Evolutionary conservation across 2,113 vertebrate species (phyloP).

Genomic region (Chionomys nivalis): DNA sequence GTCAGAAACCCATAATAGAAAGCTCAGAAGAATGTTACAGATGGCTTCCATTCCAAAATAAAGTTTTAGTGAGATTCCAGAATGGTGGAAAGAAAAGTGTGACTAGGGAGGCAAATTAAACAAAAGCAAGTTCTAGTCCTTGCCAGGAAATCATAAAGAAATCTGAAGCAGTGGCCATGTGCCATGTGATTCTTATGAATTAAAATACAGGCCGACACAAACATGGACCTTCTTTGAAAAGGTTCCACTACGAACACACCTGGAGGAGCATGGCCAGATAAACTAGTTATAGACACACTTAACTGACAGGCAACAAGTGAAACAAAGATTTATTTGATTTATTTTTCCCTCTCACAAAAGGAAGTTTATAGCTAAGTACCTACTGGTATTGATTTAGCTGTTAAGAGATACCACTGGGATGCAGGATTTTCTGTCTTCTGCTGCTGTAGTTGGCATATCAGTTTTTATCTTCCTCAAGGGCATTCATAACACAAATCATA

Average conservation of each 20-base stretch:
- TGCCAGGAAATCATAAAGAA: not conserved
- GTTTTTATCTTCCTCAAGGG: not conserved
- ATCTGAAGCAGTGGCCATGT: not conserved
- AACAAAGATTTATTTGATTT: not conserved
- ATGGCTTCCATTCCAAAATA: not conserved
- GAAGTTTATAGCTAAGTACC: not conserved
- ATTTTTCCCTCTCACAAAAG: not conserved
- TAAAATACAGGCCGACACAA: not conserved
- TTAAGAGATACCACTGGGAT: not conserved
- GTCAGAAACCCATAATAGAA: accelerated
- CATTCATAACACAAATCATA: not conserved
- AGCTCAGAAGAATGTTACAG: accelerated
- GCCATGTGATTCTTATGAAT: too few species aligned
- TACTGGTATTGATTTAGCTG: not conserved
- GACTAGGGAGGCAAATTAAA: not conserved
- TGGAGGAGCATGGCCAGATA: not conserved
- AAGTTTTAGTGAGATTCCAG: not conserved
- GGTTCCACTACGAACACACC: accelerated
- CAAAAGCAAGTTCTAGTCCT: not conserved
- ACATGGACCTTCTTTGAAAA: not conserved
- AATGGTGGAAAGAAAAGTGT: not conserved
- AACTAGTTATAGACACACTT: not conserved
- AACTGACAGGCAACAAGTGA: too few species aligned
- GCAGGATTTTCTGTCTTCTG: not conserved
- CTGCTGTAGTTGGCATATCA: not conserved